phyloP scores from a whole-genome alignment of 2,888 invertebrate species.

The Tenthredo livida region DNA sequence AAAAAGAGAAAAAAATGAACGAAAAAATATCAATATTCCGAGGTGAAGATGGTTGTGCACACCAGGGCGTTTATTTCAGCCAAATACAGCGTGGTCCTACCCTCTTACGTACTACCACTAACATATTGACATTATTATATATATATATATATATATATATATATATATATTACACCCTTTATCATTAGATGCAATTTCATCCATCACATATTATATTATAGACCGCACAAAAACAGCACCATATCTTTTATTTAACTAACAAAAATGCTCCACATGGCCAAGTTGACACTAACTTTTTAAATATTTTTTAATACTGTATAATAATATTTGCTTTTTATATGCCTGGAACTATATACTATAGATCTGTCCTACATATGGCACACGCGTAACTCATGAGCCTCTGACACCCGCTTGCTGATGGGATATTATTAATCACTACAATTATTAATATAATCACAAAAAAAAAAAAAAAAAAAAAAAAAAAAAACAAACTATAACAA shows the following conservation, averaged over 20 bases:
- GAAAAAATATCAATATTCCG: constrained; percentile 25
- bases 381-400: constrained; percentile 74
- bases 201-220: constrained; percentile 60
- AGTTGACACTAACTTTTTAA: constrained; percentile 76
- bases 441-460: constrained; percentile 59
- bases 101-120: constrained; percentile 64
- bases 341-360: constrained; percentile 73
- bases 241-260: constrained; percentile 73
- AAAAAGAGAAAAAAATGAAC: not conserved
- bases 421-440: constrained; percentile 71
- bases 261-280: constrained; percentile 77
- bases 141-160: constrained; percentile 60
- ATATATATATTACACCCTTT: constrained; percentile 61
- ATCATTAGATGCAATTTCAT: constrained; percentile 72
- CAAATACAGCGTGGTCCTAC: constrained; percentile 45
- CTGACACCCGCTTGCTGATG: constrained; percentile 76
- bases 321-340: constrained; percentile 71
- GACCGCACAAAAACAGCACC: constrained; percentile 67
- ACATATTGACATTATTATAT: constrained; percentile 66
- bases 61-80: constrained; percentile 15
- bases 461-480: not conserved
- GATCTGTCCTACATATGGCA: constrained; percentile 71
- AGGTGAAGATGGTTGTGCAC: constrained; percentile 45
- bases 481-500: constrained; percentile 7
- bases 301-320: constrained; percentile 61